Base-by-base conservation (phyloP, 2,797 vertebrate genomes). In the Cossypha caffra region DNA sequence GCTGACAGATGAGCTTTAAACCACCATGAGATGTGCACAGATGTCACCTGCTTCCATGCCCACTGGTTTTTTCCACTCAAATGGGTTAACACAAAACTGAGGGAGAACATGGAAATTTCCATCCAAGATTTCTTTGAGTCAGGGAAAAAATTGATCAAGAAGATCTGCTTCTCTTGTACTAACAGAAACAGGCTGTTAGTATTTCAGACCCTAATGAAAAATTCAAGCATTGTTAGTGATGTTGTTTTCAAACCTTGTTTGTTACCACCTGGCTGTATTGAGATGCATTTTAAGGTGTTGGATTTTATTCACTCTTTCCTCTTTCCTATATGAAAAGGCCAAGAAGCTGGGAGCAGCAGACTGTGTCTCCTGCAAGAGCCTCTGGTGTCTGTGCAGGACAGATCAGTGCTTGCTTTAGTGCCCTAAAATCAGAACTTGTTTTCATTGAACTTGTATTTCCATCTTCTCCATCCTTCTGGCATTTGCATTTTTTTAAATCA, bases 1-100 rank as follows among this genome's bases (percentile, higher is more conserved):
- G 45, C 37, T 93, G 88, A 61, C 59, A 77, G 43, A 71, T 88
- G 79, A 95, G 45, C 64, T 92, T 85, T 89, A 54, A 92, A 61
- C 29, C 67, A 59, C 28, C 38, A 47, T 50, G 76, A 13, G 50
- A 69, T 61, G 57, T 62, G 35, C 54, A 54, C 68, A 87, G 54
- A 51, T 77, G 72, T 90, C 85, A 90, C 5, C 58, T 74, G 72
- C 23, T 74, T 92, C 57, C 50, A 37, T 54, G 52, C 54, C 42
- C 33, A 17, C 68, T 5, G 4, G 0, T 77, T 67, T 67, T 82
- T 61, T 50, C 52, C 50, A 28, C 24, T 77, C 37, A 47, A 16
- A 13, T 71, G 37, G 25, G 9, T 80, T 87, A 71, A 86, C 14
- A n/a, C 48, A 86, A 88, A 93, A 42, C 33, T 11, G 24, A 82